Base-by-base conservation (phyloP, 2,888 invertebrate species). In the Antheraea assamensis region DNA sequence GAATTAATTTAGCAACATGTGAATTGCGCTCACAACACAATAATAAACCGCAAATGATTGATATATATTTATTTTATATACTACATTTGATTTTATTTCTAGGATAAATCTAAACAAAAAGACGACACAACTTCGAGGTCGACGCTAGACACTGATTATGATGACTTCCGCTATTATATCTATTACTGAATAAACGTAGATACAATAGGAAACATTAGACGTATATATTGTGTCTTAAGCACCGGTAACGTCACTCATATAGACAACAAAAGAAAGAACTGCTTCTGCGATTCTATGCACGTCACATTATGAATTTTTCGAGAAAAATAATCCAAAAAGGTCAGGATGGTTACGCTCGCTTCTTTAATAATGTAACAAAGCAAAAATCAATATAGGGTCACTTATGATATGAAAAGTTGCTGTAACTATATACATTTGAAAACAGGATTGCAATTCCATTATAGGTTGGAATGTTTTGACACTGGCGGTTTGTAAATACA, bases 81-180 rank as follows among this genome's bases (percentile, higher is more conserved):
- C 13, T 42, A 42, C 42, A 3, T 42, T 42, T 13, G 13, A 13
- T 42, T 42, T 42, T 42, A n/a, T n/a, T 42, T 42, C 13, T 42
- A 42, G 13, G 42, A 42, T 42, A 42, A 13, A 58, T 24, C 17
- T 64, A 30, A 10, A 64, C 15, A 64, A 30, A 64, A 64, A 64
- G 30, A 64, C 15, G 61, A 17, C n/a, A 68, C 68, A 68, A 35
- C 35, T 31, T 31, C 66, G 31, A 66, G 66, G 66, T 66, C 66
- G 17, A 21, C 31, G 66, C 21, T 68, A 76, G 42, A 71, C 72
- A 80, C 75, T 72, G 74, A 47, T 64, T 68, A 68, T 68, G 68
- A 35, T 66, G 66, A 35, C 68, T 35, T 68, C 68, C 68, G 35
- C 68, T 35, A 35, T 68, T 68, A 68, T 8, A n/a, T 35, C 31